Evolutionary conservation across 2,888 invertebrate species (phyloP), one percentile per base, ranked within the genome.

Genomic region (Buathra laborator): DNA sequence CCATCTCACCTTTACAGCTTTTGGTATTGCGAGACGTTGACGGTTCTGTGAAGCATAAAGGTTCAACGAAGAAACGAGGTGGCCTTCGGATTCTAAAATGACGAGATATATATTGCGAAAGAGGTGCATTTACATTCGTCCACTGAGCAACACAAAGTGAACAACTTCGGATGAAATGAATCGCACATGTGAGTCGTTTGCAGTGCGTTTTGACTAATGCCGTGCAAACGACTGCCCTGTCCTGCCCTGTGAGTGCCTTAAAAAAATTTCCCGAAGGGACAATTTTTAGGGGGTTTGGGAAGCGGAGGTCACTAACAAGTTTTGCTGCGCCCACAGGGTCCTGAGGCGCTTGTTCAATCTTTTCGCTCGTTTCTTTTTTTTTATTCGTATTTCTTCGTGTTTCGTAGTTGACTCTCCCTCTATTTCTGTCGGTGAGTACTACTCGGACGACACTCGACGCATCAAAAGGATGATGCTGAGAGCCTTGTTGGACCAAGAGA

Each of bases 381-480:
- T 14, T 62, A 24, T 62, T 43, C 46, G 10, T 53, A 24, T 37
- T 76, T 66, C 74, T 70, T 10, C 29, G 7, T 53, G 37, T 74
- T 62, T 10, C 67, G 32, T 46, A 19, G 64, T 67, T 53, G 29
- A 24, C 32, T 51, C 32, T 29, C 37, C 19, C 46, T 59, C n/a
- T 71, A 53, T 56, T 64, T 81, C 51, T 48, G 64, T 71, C 72
- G 53, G 67, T 78, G 67, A 9, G 53, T 70, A 70, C 70, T 81
- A 29, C 78, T 32, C 56, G 84, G 68, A 72, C 19, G 67, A 67
- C 67, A 71, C 75, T 84, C 83, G 68, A 72, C 67, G 76, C 80
- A 76, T 80, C 85, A 83, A 81, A 85, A 83, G 80, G 64, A 68
- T 83, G 79, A 56, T 74, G 79, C 62, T 67, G 48, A 74, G 66